phyloP scores from a whole-genome alignment of 1,140 invertebrate species.

The Prorops nasuta region DNA sequence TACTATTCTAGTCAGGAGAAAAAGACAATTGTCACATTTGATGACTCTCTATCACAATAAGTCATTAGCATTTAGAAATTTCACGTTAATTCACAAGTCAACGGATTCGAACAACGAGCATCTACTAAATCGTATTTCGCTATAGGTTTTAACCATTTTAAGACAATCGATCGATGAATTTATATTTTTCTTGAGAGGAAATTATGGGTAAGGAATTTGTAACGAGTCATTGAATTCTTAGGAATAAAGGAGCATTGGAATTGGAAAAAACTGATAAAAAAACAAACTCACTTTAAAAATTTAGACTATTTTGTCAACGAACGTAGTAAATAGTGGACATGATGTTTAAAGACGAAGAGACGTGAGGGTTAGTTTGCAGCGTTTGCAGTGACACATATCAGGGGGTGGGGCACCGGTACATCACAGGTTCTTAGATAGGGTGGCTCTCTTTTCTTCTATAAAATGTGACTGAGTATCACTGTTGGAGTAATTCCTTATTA shows the following conservation, averaged over 20 bases:
- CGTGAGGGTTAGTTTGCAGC: neutral
- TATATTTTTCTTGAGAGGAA: too few relatives aligned
- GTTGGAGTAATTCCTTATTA: neutral
- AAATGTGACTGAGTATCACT: neutral
- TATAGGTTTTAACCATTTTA: too few relatives aligned
- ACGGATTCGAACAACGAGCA: neutral
- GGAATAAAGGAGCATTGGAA: neutral
- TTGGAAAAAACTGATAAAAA: neutral
- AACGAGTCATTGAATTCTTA: neutral
- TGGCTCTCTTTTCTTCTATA: too few relatives aligned
- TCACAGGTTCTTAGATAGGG: neutral
- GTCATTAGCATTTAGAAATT: neutral
- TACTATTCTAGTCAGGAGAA: constrained; percentile 17
- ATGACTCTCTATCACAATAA: neutral
- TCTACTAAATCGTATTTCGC: neutral
- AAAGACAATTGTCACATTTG: constrained; percentile 6
- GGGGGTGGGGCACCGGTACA: neutral
- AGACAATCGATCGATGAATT: too few relatives aligned
- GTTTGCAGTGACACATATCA: neutral
- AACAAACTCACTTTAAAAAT: neutral
- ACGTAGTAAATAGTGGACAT: neutral
- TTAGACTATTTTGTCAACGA: neutral
- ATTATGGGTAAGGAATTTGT: too few relatives aligned
- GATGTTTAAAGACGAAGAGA: neutral
- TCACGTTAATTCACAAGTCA: neutral